Evolutionary conservation across 2,113 vertebrate genomes (phyloP).

Genomic region (Archilochus colubris): DNA sequence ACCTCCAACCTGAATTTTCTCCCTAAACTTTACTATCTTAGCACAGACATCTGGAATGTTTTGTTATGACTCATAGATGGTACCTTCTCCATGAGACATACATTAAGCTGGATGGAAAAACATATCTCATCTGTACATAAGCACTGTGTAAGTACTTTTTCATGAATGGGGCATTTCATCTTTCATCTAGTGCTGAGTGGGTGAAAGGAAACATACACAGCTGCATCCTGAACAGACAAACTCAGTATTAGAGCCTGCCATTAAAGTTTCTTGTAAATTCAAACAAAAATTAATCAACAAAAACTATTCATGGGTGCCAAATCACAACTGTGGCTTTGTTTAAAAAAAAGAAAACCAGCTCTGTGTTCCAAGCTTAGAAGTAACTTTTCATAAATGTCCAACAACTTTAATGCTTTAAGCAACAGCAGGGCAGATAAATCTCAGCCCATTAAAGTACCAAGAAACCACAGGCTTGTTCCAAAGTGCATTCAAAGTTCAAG

Average conservation of each 20-base stretch:
- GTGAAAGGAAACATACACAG: constrained; percentile 66
- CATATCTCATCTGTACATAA: constrained; percentile 32
- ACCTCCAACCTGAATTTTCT: constrained; percentile 15
- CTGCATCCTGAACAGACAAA: constrained; percentile 64
- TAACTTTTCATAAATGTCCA: constrained; percentile 13
- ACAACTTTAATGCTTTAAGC: constrained; percentile 1
- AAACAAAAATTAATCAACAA: constrained; percentile 63
- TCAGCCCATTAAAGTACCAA: background rate
- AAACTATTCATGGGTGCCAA: constrained; percentile 43
- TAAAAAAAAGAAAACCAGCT: background rate
- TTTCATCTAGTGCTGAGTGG: constrained; percentile 58
- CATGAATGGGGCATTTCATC: constrained; percentile 69
- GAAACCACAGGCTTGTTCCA: background rate
- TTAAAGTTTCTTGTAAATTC: constrained; percentile 61
- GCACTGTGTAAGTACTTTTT: constrained; percentile 41
- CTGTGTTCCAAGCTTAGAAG: background rate
- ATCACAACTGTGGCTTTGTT: constrained; percentile 44
- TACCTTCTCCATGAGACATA: constrained; percentile 4
- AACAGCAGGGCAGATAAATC: background rate
- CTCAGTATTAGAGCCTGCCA: constrained; percentile 33
- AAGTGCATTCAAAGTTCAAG: background rate
- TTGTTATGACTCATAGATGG: constrained; percentile 13
- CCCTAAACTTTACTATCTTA: constrained; percentile 18
- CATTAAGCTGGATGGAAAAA: constrained; percentile 46
- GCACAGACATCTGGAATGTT: background rate